Evolutionary conservation across 2,888 invertebrate species (phyloP).

Genomic region (Sinohyriopsis cumingii): DNA sequence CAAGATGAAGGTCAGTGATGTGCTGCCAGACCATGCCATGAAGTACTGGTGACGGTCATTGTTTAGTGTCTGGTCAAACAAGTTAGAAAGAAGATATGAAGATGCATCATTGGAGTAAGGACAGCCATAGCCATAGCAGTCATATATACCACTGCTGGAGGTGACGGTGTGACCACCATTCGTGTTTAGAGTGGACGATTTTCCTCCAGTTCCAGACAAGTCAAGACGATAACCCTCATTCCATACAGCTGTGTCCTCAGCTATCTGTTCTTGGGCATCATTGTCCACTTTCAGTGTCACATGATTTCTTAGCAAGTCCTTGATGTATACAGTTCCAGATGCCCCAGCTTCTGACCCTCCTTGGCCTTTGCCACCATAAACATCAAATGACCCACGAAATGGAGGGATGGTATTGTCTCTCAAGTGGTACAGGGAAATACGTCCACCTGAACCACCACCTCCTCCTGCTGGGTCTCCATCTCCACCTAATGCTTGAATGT

Average conservation of each 20-base stretch:
- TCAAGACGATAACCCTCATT: slow-evolving; percentile 44
- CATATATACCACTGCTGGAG: slow-evolving; percentile 29
- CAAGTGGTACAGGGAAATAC: slow-evolving; percentile 55
- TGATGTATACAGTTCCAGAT: slow-evolving; percentile 49
- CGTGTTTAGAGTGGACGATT: neutral
- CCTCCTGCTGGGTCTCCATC: slow-evolving; percentile 36
- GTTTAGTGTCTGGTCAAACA: slow-evolving; percentile 52
- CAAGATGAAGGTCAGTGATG: slow-evolving; percentile 43
- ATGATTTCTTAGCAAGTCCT: slow-evolving; percentile 29
- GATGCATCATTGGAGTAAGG: slow-evolving; percentile 19
- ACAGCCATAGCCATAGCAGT: slow-evolving; percentile 20
- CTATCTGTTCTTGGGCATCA: slow-evolving; percentile 32
- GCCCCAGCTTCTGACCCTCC: slow-evolving; percentile 53
- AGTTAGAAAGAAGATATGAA: slow-evolving; percentile 39
- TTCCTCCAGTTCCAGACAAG: slow-evolving; percentile 14
- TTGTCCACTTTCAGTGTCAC: slow-evolving; percentile 52
- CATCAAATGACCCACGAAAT: slow-evolving; percentile 48
- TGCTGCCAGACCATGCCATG: slow-evolving; percentile 19
- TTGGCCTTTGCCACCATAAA: slow-evolving; percentile 43
- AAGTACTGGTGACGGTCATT: slow-evolving; percentile 25
- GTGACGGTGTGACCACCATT: slow-evolving; percentile 8
- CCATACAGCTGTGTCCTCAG: slow-evolving; percentile 31
- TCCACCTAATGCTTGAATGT: slow-evolving; percentile 54
- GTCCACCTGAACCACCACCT: slow-evolving; percentile 56
- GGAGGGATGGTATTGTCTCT: slow-evolving; percentile 43